Base-by-base conservation (phyloP, 2,113 vertebrate species). In the Paralichthys olivaceus region DNA sequence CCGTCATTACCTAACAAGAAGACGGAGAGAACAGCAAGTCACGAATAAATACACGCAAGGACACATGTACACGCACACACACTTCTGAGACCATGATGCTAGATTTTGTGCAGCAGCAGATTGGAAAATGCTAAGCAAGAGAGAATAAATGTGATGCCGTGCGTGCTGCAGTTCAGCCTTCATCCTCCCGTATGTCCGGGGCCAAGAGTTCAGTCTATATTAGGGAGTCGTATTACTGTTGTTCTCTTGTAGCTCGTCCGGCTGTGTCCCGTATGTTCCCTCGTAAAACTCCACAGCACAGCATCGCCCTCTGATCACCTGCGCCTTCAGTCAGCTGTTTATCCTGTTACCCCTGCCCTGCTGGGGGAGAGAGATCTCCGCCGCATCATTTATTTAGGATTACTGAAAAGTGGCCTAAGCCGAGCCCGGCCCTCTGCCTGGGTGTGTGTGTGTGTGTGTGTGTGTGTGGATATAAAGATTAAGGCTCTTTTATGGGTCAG, bases 1-100 rank as follows among this genome's bases (percentile, higher is more conserved):
- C 80, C 71, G 62, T 87, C 87, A 91, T 93, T 92, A 92, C 76
- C 84, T 84, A 89, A 91, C 87, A 83, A 75, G 84, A 90, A 90
- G 88, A 89, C 19, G 62, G 81, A 90, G 74, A 76, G 74, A 73
- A 86, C 80, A 81, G 47, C 45, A 72, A 81, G 80, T 76, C 47
- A 37, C 55, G 70, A 76, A 75, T 54, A 77, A 80, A 85, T 62
- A 83, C 51, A 68, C 17, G 7, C 49, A 34, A 12, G 11, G 47
- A 61, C 64, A 74, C 74, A 75, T 68, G 28, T 62, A 40, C 47
- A 62, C 9, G 63, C 40, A 49, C 40, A 49, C n/a, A 55, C 65
- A 58, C 67, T 54, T 12, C 5, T 7, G 40, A 64, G 65, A 43
- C 14, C 37, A 5, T 69, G 4, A 61, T 34, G 57, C 62, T 43